Evolutionary conservation across 2,888 invertebrate species (phyloP).

Genomic region (Isotomurus palustris): DNA sequence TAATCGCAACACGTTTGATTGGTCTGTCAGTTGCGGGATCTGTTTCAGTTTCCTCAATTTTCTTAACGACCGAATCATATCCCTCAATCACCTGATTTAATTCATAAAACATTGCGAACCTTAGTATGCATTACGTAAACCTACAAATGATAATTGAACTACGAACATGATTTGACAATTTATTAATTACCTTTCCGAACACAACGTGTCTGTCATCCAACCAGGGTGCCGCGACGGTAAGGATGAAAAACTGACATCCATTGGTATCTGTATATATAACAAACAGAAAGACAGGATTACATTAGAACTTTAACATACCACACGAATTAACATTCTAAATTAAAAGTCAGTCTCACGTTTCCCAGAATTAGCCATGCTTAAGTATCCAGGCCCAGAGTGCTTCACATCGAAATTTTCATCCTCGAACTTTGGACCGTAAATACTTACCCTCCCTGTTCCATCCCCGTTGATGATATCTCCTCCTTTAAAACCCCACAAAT

Average conservation of each 20-base stretch:
- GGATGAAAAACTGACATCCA: conserved; percentile 83
- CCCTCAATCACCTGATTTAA: conserved; percentile 76
- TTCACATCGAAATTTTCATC: background rate
- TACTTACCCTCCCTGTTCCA: background rate
- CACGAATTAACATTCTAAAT: too few species aligned
- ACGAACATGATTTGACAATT: too few species aligned
- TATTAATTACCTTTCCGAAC: conserved; percentile 86
- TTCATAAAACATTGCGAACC: too few species aligned
- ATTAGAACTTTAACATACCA: too few species aligned
- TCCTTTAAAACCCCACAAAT: conserved; percentile 55
- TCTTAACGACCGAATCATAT: conserved; percentile 73
- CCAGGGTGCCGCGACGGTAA: conserved; percentile 79
- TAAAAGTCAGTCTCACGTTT: background rate
- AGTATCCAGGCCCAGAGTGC: background rate
- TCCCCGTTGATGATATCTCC: conserved; percentile 67
- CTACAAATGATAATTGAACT: too few species aligned
- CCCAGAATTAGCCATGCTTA: conserved; percentile 56
- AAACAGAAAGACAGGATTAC: too few species aligned
- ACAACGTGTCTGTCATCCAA: conserved; percentile 81
- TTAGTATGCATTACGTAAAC: too few species aligned
- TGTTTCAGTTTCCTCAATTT: conserved; percentile 69
- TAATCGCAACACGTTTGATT: conserved; percentile 62
- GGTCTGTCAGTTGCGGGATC: conserved; percentile 70
- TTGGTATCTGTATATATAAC: background rate
- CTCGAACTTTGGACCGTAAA: background rate